Conservation (phyloP, 2,888 invertebrate species). For the Zaprionus obscuricornis region DNA sequence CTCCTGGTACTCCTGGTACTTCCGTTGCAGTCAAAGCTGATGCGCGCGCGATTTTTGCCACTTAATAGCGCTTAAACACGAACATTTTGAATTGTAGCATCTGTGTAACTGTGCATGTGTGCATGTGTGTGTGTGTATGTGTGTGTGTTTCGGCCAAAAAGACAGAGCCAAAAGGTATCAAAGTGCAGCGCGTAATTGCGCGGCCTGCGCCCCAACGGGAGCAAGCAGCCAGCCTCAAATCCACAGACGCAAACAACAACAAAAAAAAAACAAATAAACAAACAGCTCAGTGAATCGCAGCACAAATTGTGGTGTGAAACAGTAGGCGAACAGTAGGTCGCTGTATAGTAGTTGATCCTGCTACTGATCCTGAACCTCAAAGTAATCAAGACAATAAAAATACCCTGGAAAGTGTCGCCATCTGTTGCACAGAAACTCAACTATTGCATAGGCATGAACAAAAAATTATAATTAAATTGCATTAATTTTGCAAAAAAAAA, state of each 20-base stretch:
- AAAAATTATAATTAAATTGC: too few species aligned
- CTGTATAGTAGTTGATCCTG: not conserved
- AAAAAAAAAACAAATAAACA: constrained; percentile 59
- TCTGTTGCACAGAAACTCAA: constrained; percentile 15
- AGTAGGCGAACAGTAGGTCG: constrained; percentile 28
- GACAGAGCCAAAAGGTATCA: constrained; percentile 45
- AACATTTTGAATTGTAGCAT: constrained; percentile 81
- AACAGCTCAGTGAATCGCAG: constrained; percentile 29
- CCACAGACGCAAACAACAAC: constrained; percentile 1
- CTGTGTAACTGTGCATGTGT: too few species aligned
- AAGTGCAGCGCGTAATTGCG: constrained; percentile 78
- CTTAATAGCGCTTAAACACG: constrained; percentile 83
- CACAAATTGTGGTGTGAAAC: constrained; percentile 76
- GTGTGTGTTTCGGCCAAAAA: constrained; percentile 27
- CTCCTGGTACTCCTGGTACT: constrained; percentile 10
- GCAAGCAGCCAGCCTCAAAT: constrained; percentile 20
- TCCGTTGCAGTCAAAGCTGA: constrained; percentile 48
- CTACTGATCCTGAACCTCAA: too few species aligned
- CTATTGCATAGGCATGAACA: too few species aligned
- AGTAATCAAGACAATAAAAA: not conserved
- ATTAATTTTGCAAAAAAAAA: too few species aligned
- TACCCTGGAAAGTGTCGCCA: constrained; percentile 37
- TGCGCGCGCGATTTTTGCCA: constrained; percentile 78
- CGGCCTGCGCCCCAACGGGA: constrained; percentile 50
- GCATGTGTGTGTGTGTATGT: too few species aligned